Percentiles rank a stretch among this genome's conserved stretches.
phyloP scores from a whole-genome alignment of 2,888 invertebrate species.

The Matsumyia berberina region DNA sequence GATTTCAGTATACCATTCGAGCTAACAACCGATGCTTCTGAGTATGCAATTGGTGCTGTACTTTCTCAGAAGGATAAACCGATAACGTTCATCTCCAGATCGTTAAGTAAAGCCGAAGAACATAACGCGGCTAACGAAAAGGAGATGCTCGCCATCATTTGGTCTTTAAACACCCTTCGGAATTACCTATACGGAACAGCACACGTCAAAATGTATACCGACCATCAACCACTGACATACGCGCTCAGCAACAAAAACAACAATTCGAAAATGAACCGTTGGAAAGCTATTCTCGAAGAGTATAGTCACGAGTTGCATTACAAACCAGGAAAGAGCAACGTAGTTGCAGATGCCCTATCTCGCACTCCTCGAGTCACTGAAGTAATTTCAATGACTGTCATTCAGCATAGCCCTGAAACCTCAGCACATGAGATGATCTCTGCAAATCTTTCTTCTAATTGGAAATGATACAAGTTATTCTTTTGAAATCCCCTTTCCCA shows the following conservation, averaged over 20 bases:
- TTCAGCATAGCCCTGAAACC: slow-evolving; percentile 39
- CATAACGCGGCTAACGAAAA: slow-evolving; percentile 27
- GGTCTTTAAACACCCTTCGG: slow-evolving; percentile 32
- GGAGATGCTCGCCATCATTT: slow-evolving; percentile 33
- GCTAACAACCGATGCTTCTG: slow-evolving; percentile 57
- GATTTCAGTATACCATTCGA: slow-evolving; percentile 32
- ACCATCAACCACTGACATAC: slow-evolving; percentile 54
- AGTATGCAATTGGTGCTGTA: slow-evolving; percentile 42
- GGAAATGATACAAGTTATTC: neutral
- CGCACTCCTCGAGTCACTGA: neutral
- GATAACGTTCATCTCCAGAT: slow-evolving; percentile 50
- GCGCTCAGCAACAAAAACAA: slow-evolving; percentile 1
- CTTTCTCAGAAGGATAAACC: slow-evolving; percentile 29
- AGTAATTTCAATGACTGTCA: slow-evolving; percentile 24
- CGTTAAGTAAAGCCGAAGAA: slow-evolving; percentile 27
- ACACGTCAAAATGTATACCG: slow-evolving; percentile 42
- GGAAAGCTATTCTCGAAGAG: slow-evolving; percentile 68
- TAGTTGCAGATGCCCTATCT: slow-evolving; percentile 48
- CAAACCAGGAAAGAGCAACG: slow-evolving; percentile 55
- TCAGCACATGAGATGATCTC: slow-evolving; percentile 36
- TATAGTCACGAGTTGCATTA: slow-evolving; percentile 53
- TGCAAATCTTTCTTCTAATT: neutral
- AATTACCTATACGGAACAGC: slow-evolving; percentile 40
- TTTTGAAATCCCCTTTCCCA: slow-evolving; percentile 28
- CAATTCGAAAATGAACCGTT: slow-evolving; percentile 47